Percentiles rank a stretch among this genome's conserved stretches.
These are phyloP conservation scores for Caloenas nicobarica DNA, from an alignment of 2,113 vertebrate genomes.

Conservation along the genomic window DNA sequence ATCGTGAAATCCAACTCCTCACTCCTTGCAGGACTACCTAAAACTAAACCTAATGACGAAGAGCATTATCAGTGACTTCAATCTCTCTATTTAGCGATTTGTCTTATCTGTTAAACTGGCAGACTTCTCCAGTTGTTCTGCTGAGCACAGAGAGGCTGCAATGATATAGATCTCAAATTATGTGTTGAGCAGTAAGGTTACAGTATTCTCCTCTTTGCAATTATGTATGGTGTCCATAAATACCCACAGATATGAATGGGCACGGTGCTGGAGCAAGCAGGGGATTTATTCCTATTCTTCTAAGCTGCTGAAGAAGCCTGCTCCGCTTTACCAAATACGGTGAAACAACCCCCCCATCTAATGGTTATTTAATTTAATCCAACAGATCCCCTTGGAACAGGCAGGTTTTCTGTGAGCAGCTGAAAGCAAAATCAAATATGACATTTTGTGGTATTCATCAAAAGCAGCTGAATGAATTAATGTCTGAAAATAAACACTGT, in stretches of 20 bases:
- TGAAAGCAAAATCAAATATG: not conserved
- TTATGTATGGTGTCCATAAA: not conserved
- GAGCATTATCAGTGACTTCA: not conserved
- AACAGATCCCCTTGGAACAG: not conserved
- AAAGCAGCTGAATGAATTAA: not conserved
- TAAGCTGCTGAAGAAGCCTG: not conserved
- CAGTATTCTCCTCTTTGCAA: not conserved
- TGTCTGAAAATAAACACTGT: not conserved
- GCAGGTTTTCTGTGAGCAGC: conserved; percentile 1
- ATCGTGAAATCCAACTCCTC: not conserved
- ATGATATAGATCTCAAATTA: not conserved
- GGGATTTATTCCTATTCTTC: not conserved
- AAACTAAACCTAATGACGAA: not conserved
- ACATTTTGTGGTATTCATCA: not conserved
- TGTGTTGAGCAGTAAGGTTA: not conserved
- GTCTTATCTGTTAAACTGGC: not conserved
- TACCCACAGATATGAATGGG: not conserved
- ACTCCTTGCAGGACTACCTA: not conserved
- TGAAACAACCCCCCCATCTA: not conserved
- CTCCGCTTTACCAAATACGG: not conserved
- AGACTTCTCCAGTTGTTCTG: not conserved
- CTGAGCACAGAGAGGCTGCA: not conserved
- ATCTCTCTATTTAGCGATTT: not conserved
- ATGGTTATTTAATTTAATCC: conserved; percentile 20
- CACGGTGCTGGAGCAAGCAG: not conserved